Conservation (phyloP, 37 sponge, comb jelly and placozoan genomes). For the Geodia barretti region DNA sequence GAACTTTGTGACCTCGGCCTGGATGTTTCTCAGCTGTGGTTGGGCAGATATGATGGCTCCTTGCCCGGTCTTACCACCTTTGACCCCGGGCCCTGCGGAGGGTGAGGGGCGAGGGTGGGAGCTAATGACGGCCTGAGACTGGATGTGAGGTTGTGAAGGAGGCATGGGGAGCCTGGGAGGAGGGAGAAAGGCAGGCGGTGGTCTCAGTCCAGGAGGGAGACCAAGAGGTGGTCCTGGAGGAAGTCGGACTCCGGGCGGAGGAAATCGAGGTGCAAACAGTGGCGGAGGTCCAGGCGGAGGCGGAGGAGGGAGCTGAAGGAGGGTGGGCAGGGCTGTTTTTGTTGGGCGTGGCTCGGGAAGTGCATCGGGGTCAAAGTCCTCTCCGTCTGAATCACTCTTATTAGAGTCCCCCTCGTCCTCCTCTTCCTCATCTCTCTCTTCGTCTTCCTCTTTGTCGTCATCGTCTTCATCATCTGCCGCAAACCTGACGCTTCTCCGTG, state of each 20-base stretch:
- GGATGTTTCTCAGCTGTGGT: slow-evolving; percentile 85
- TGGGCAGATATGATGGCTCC: slow-evolving; percentile 81
- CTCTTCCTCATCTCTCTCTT: slow-evolving; percentile 25
- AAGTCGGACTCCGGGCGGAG: slow-evolving; percentile 2
- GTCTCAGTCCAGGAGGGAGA: slow-evolving; percentile 37
- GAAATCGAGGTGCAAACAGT: slow-evolving; percentile 10
- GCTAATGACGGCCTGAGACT: slow-evolving; percentile 56
- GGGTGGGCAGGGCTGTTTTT: neutral
- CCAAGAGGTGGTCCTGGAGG: slow-evolving; percentile 73
- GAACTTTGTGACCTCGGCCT: slow-evolving; percentile 95
- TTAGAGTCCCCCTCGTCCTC: neutral
- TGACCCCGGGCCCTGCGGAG: neutral
- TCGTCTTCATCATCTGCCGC: slow-evolving; percentile 9
- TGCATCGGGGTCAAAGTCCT: neutral
- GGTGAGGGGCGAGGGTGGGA: slow-evolving; percentile 24
- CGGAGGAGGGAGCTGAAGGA: slow-evolving; percentile 12
- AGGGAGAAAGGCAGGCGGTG: slow-evolving; percentile 21
- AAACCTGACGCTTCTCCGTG: slow-evolving; percentile 5
- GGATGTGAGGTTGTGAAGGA: slow-evolving; percentile 57
- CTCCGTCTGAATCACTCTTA: neutral
- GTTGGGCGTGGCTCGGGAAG: neutral
- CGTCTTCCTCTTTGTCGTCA: slow-evolving; percentile 26
- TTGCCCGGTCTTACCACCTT: neutral
- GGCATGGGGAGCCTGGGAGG: slow-evolving; percentile 62
- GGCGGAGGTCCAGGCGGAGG: slow-evolving; percentile 57